Conservation (phyloP, 2,113 vertebrate genomes). For the Fulmarus glacialis region DNA sequence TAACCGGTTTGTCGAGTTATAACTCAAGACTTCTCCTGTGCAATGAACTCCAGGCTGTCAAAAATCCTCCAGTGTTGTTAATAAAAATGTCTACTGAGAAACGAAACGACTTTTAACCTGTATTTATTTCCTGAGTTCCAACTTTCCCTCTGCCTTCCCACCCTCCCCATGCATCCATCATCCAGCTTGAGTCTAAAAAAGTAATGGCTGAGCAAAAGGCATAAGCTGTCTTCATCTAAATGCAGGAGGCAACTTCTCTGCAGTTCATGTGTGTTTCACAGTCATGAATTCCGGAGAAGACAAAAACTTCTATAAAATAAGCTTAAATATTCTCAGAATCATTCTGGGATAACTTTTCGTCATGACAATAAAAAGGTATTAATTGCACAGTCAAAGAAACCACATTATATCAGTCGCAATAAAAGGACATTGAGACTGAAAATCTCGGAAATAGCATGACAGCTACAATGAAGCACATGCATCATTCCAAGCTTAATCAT, state of each 20-base stretch:
- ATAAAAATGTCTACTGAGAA: neutral
- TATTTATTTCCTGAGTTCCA: neutral
- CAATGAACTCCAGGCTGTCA: neutral
- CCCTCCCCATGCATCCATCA: neutral
- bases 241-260: neutral
- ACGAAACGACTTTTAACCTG: neutral
- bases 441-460: neutral
- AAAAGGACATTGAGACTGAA: neutral
- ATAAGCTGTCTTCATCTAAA: neutral
- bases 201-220: neutral
- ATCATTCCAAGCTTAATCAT: neutral
- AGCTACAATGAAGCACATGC: neutral
- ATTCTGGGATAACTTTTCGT: neutral
- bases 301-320: neutral
- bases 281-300: neutral
- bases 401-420: fast-evolving
- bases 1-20: neutral
- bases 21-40: neutral
- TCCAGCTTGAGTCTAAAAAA: neutral
- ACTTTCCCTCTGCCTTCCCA: neutral
- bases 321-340: neutral
- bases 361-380: neutral
- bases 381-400: neutral
- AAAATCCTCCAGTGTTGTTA: neutral
- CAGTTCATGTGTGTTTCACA: neutral